Conservation (phyloP, 37 sponge, comb jelly and placozoan species). For the Spongilla lacustris region DNA sequence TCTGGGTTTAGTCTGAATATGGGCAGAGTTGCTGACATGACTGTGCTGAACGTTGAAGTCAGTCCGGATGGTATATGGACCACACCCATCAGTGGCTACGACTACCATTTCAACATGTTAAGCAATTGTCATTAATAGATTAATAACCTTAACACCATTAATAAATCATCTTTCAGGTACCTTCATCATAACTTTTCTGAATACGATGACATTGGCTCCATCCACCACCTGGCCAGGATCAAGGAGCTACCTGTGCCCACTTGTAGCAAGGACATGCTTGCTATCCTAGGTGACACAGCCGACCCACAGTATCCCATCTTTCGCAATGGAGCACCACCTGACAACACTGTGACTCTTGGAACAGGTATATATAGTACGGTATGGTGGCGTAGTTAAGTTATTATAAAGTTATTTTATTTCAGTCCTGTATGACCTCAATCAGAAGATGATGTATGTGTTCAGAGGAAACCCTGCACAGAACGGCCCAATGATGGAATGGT, state of each 20-base stretch:
- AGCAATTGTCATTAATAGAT: background rate
- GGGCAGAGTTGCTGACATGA: background rate
- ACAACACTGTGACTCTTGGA: constrained; percentile 12
- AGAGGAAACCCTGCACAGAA: background rate
- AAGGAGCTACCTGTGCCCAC: constrained; percentile 31
- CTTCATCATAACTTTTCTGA: constrained; percentile 21
- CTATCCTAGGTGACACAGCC: constrained; percentile 37
- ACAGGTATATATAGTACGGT: constrained; percentile 18
- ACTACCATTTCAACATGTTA: constrained; percentile 58
- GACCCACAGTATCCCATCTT: constrained; percentile 48
- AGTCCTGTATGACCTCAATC: background rate
- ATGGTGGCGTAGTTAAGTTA: no score
- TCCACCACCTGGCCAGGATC: constrained; percentile 28
- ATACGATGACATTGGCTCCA: constrained; percentile 31
- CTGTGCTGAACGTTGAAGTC: constrained; percentile 35
- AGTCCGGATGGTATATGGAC: background rate
- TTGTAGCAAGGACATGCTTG: background rate
- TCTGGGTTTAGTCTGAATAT: constrained; percentile 46
- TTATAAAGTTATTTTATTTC: background rate
- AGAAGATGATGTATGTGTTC: background rate
- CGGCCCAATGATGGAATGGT: background rate
- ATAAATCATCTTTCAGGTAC: constrained; percentile 26
- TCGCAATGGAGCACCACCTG: constrained; percentile 23
- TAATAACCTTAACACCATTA: background rate
- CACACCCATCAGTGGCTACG: background rate